Evolutionary conservation across 2,888 invertebrate species (phyloP), one percentile per base, ranked within the genome.

Genomic region (Scaptomyza polygonia): DNA sequence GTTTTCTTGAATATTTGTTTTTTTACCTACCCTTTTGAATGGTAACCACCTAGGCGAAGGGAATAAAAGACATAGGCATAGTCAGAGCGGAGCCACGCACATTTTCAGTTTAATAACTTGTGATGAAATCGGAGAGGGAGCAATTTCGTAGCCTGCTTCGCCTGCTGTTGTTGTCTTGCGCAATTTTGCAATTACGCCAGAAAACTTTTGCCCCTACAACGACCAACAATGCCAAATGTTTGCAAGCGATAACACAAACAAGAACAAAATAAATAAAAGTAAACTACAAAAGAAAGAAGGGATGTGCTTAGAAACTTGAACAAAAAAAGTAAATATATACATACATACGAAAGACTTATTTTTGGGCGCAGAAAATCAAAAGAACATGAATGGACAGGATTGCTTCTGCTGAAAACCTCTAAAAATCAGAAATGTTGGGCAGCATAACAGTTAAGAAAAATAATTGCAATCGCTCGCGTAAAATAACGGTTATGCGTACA

Each of bases 141-240:
- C 27, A 16, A 45, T 36, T 62, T 9, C 40, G 18, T 12, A 14
- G 40, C 6, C 12, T 30, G n/a, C 34, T 32, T 44, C 40, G 45
- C 21, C 40, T 39, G 45, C 48, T 53, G 30, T 18, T 45, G 48
- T 56, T 39, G 30, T 56, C 83, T 85, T 73, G 86, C 83, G 80
- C 77, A 83, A 80, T 80, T 86, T 86, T 67, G 68, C 79, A 77
- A 82, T 81, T 79, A 69, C 71, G 57, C 45, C 48, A 11, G 29
- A 72, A 72, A 79, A 74, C 66, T 77, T 49, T 72, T 81, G 48
- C 29, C 47, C 45, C 30, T 27, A 21, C 14, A 58, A 34, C n/a
- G 40, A 56, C 43, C 14, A 58, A 34, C n/a, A 44, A 56, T 47
- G 40, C n/a, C 53, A 67, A 70, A 74, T 78, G 79, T 45, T 79